Percentiles rank a stretch among this genome's conserved stretches.
Evolutionary conservation across 2,888 invertebrate genomes (phyloP).

Genomic region (Epinotia brunnichana): DNA sequence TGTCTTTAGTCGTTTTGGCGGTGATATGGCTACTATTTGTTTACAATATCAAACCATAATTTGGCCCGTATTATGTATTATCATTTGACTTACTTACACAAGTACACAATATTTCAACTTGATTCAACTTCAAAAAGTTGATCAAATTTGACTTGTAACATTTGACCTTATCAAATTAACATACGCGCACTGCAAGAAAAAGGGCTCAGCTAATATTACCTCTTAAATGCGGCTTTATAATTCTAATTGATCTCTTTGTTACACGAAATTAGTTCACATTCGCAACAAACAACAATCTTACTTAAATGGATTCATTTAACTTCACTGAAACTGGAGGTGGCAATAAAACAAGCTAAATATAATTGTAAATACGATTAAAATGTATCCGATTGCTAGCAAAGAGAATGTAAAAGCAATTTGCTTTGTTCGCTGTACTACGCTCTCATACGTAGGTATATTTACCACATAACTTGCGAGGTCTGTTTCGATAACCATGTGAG

Average conservation of each 20-base stretch:
- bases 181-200: too few species aligned
- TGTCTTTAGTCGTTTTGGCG: too few species aligned
- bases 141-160: too few species aligned
- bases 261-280: neutral
- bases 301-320: neutral
- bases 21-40: too few species aligned
- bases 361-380: slow-evolving; percentile 6
- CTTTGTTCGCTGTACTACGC: neutral
- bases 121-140: too few species aligned
- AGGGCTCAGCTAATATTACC: too few species aligned
- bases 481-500: slow-evolving; percentile 8
- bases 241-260: too few species aligned
- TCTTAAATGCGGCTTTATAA: neutral
- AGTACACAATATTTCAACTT: too few species aligned
- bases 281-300: neutral
- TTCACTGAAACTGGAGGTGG: neutral
- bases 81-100: too few species aligned
- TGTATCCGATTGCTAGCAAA: slow-evolving; percentile 20
- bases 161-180: too few species aligned
- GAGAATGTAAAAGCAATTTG: neutral
- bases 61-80: too few species aligned
- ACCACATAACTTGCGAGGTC: neutral
- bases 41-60: too few species aligned
- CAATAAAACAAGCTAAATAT: slow-evolving; percentile 9
- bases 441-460: neutral